Conservation (phyloP, 2,797 vertebrate genomes). For the Melanogrammus aeglefinus region DNA sequence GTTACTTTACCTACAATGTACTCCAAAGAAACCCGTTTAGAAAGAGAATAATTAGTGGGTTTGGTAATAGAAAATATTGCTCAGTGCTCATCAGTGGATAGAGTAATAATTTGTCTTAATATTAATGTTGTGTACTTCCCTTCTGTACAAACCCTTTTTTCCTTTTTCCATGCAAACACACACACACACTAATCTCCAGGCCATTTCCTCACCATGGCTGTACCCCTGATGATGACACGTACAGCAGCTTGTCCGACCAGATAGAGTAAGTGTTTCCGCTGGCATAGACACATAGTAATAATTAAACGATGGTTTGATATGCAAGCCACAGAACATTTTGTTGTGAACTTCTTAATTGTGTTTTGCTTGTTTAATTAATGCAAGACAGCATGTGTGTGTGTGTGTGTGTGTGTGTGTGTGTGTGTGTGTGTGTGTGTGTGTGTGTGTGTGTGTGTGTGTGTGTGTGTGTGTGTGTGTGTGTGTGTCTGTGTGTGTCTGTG, state of each 20-base stretch:
- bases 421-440: not conserved
- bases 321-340: not conserved
- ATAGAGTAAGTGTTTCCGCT: constrained; percentile 82
- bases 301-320: not conserved
- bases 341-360: not conserved
- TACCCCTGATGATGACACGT: constrained; percentile 84
- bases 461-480: no score
- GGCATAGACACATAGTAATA: not conserved
- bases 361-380: not conserved
- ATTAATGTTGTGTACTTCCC: not conserved
- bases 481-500: no score
- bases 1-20: not conserved
- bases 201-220: constrained; percentile 83
- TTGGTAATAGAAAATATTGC: not conserved
- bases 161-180: not conserved
- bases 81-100: not conserved
- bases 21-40: not conserved
- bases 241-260: constrained; percentile 87
- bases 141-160: not conserved
- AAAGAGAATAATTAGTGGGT: not conserved
- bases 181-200: constrained; percentile 53
- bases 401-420: no score
- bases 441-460: not conserved
- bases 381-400: no score
- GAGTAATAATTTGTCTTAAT: not conserved